Evolutionary conservation across 1,140 invertebrate species (phyloP).

Genomic region (Daktulosphaira vitifoliae): DNA sequence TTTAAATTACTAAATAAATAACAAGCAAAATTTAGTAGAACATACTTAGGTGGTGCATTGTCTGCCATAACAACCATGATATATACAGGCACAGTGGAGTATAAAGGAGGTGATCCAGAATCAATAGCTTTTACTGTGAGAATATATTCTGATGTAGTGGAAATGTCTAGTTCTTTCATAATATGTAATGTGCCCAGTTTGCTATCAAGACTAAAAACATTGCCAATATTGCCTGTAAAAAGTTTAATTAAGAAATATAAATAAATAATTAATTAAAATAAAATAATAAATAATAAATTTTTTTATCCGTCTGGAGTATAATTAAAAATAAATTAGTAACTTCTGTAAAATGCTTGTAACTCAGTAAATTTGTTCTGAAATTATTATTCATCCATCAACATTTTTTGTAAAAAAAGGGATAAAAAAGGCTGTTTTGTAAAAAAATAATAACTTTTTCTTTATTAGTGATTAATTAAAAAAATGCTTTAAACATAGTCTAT

Average conservation of each 20-base stretch:
- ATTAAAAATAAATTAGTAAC: not conserved
- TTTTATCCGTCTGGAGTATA: not conserved
- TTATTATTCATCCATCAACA: too few species aligned
- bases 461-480: too few species aligned
- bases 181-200: constrained; percentile 66
- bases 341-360: not conserved
- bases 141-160: constrained; percentile 64
- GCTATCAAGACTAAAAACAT: constrained; percentile 69
- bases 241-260: not conserved
- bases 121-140: constrained; percentile 73
- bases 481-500: too few species aligned
- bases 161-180: constrained; percentile 61
- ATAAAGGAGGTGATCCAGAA: constrained; percentile 62
- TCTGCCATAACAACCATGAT: constrained; percentile 80
- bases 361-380: too few species aligned
- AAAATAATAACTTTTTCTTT: too few species aligned
- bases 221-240: constrained; percentile 65
- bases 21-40: constrained; percentile 20
- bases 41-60: constrained; percentile 68
- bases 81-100: constrained; percentile 70
- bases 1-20: not conserved
- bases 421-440: too few species aligned
- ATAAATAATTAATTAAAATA: constrained; percentile 33
- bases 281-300: constrained; percentile 1
- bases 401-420: too few species aligned